Evolutionary conservation across 2,113 vertebrate genomes (phyloP), one percentile per base, ranked within the genome.

Genomic region (Trichechus manatus): DNA sequence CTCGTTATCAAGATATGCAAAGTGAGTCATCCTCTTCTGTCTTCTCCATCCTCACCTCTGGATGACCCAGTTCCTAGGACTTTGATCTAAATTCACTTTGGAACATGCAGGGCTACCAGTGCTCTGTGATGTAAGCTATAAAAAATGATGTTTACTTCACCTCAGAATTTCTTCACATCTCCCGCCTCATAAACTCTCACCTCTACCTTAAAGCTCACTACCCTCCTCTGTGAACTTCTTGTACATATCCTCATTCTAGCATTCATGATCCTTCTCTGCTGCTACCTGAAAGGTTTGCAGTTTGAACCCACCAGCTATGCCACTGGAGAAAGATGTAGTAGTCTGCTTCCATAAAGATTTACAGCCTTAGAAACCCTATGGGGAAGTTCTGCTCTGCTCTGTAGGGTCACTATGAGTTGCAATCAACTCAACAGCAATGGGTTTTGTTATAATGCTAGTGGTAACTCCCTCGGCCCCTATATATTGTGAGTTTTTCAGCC

Each of bases 21-120:
- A 33, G 5, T 3, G 0, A 29, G 6, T 9, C 70, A 17, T 17
- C 17, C 6, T 22, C 70, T 13, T 6, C 13, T 47, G 11, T 33
- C 8, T 20, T 56, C 17, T 68, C 33, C 6, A 5, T 27, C 19
- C 50, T 93, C 27, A 5, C 47, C 6, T 56, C 2, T 44, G 9
- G 31, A 15, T 59, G 75, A 15, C 9, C 1, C 7, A 15, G 17
- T 44, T 23, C 70, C 61, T 53, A 31, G 27, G 77, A 36, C 3
- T 42, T 63, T 20, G 20, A 25, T 50, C 42, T 63, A 36, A 66
- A 33, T 4, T 5, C 0, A 1, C 19, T 1, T 61, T 82, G 63
- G 39, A 7, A 74, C 14, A 22, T 27, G 2, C 19, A 66, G 7
- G 23, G 2, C 22, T 25, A 27, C 20, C 36, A 22, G 0, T 4